Base-by-base conservation (phyloP, 2,797 vertebrate species). In the Takifugu rubripes region DNA sequence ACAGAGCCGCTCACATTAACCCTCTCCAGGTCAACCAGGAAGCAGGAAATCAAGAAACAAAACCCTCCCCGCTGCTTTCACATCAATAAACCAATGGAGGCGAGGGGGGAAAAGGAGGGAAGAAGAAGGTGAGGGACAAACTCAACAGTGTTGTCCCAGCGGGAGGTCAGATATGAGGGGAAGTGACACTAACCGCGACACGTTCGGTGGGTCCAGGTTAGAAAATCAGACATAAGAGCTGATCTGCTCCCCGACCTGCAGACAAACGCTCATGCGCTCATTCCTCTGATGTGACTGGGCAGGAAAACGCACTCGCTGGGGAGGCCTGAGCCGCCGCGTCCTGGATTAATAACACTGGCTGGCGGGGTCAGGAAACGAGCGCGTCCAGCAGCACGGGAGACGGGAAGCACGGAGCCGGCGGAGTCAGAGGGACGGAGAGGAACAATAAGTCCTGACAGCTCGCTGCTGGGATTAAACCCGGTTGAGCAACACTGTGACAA, bases 1-100 rank as follows among this genome's bases (percentile, higher is more conserved):
- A 77, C 63, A 49, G 65, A 7, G 61, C 68, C 50, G 78, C 73
- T 59, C 26, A 25, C 45, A 61, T 91, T 91, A 91, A 92, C 90
- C 88, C 89, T 88, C 54, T 25, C 80, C 50, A 6, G 87, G 68
- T 80, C 70, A 72, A 52, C 69, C 7, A 45, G 61, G 53, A 54
- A 21, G 8, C 29, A 47, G 59, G 33, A 52, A 66, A 40, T 63
- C 59, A 61, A 49, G 53, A 60, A 6, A 54, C 14, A 40, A 29
- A 14, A 12, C 36, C n/a, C 9, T 17, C 43, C 6, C 16, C 1
- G 43, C 43, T 44, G 43, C 16, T 44, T 53, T 43, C 9, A 53
- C 14, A 52, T 52, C 46, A 24, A 57, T 54, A 50, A 25, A 4
- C 69, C 25, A 57, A 52, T 43, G 56, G 57, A 61, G 65, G 33